Conservation (phyloP, 2,888 invertebrate species). For the Caenorhabditis sulstoni region DNA sequence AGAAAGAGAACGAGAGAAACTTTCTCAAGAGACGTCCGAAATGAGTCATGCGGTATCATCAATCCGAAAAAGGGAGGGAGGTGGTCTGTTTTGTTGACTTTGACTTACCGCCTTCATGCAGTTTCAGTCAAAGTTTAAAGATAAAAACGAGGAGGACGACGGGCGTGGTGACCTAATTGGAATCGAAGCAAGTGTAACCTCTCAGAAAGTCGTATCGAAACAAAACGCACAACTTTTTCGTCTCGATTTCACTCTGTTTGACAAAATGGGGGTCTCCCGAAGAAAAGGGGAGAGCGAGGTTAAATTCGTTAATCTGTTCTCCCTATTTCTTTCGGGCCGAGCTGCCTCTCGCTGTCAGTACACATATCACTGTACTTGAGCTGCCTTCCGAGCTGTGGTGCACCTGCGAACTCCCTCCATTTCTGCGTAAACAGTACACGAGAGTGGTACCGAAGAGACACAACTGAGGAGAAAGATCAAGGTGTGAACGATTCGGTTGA, state of each 20-base stretch:
- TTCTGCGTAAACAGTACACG: conserved; percentile 20
- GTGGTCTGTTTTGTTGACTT: conserved; percentile 3
- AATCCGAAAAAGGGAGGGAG: conserved; percentile 4
- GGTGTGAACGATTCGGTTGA: conserved; percentile 37
- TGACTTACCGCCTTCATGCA: not conserved
- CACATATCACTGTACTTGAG: conserved; percentile 57
- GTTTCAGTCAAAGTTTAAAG: conserved; percentile 5
- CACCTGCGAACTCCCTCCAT: conserved; percentile 37
- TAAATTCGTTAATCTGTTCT: conserved; percentile 44
- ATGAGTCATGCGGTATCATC: conserved; percentile 35
- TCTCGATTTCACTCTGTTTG: conserved; percentile 9
- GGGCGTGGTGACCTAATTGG: not conserved
- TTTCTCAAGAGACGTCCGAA: conserved; percentile 4
- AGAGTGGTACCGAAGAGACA: conserved; percentile 4
- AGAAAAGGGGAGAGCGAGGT: too few relatives aligned
- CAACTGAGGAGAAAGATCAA: not conserved
- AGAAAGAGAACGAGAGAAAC: conserved; percentile 3
- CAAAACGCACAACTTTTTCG: conserved; percentile 2
- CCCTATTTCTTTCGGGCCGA: conserved; percentile 8
- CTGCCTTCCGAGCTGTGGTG: conserved; percentile 11
- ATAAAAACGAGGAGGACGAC: not conserved
- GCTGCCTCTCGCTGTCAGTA: conserved; percentile 36
- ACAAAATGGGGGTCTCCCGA: not conserved
- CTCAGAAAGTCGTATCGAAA: not conserved
- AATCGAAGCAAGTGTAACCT: conserved; percentile 11